These are phyloP conservation scores for Pipistrellus pygmaeus DNA, from an alignment of 2,797 vertebrate species.

Conservation along the genomic window DNA sequence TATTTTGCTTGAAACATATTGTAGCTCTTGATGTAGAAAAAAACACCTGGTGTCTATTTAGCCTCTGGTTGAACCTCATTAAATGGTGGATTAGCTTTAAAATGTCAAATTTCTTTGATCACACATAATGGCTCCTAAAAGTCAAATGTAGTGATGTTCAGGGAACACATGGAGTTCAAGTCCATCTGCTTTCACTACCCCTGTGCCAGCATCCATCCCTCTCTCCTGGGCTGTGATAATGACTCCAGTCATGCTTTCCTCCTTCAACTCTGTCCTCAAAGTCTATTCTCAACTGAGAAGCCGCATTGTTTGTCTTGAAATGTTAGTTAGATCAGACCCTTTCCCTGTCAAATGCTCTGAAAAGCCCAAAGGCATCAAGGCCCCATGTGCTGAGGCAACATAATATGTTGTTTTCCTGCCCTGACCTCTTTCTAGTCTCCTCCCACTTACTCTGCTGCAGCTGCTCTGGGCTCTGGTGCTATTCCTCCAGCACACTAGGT, in stretches of 20 bases:
- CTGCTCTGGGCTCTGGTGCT: background rate
- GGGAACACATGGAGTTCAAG: background rate
- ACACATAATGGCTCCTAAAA: background rate
- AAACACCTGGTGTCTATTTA: background rate
- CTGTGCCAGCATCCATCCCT: background rate
- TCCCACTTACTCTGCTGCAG: background rate
- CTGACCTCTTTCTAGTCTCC: background rate
- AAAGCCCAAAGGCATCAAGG: background rate
- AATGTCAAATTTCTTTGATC: background rate
- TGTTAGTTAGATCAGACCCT: background rate
- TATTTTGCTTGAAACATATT: background rate
- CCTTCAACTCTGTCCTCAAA: background rate
- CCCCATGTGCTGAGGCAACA: too few species aligned
- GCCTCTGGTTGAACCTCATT: background rate
- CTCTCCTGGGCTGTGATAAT: background rate
- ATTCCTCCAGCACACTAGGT: background rate
- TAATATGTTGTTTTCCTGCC: background rate
- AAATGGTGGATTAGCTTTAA: background rate
- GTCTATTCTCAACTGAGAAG: background rate
- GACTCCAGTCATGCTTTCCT: background rate
- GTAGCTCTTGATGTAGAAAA: slow-evolving; percentile 23
- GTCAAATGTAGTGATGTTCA: background rate
- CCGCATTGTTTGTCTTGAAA: background rate
- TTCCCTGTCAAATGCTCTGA: background rate
- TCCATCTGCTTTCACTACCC: background rate